Evolutionary conservation across 2,888 invertebrate species (phyloP), one percentile per base, ranked within the genome.

Genomic region (Boloria euphrosyne): DNA sequence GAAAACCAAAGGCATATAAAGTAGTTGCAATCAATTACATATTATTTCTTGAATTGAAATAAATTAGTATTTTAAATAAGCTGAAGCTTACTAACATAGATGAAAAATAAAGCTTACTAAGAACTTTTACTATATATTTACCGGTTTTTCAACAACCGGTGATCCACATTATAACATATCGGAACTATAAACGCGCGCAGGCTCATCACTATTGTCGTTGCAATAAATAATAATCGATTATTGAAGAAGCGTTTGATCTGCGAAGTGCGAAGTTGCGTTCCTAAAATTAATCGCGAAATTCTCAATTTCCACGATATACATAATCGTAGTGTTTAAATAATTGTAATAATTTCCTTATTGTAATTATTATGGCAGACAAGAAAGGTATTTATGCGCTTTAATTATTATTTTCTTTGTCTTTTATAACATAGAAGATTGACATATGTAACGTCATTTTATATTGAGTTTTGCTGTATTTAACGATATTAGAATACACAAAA

Each of bases 281-380:
- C 80, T 76, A 69, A 75, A 80, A 76, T 77, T 79, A 75, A 75
- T 76, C 75, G 73, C 76, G 71, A 83, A 78, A 78, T 79, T 76
- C 71, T 74, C 74, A 74, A 76, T 74, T 67, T 78, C 76, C 75
- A 75, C 76, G 69, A 76, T 69, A 59, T 64, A 76, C 69, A 57
- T 63, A 60, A 64, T 65, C 71, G 75, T 80, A 78, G 81, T 84
- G 79, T 75, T 57, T 78, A 77, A 75, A 78, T 80, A 78, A 79
- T 77, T 79, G 69, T 78, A 77, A 70, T 80, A 82, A 81, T 81
- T 80, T 80, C 79, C 74, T 80, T 80, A 75, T 81, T 82, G 74
- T 82, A 80, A 78, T 73, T 82, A 80, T 72, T 86, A 93, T 93
- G 93, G 92, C 93, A 77, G 93, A 93, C 83, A 93, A 93, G 80